These are phyloP conservation scores for Melanotaenia trifasciata DNA, from an alignment of 2,797 vertebrate genomes.

Conservation along the genomic window DNA sequence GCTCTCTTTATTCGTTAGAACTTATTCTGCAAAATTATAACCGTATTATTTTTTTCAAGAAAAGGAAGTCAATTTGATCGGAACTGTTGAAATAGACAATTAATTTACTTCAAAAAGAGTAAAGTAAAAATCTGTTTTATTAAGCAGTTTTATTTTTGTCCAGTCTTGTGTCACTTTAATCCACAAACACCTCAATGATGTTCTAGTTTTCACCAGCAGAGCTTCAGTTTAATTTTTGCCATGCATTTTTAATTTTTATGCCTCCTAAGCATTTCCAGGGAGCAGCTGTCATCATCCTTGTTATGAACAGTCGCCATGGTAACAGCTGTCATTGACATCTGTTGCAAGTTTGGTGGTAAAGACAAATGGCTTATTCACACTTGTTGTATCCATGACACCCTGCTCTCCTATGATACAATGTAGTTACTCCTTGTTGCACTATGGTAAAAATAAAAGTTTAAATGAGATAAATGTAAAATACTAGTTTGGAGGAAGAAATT, in stretches of 20 bases:
- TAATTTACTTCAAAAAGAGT: no score
- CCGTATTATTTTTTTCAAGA: no score
- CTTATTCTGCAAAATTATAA: no score
- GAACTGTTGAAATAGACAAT: no score
- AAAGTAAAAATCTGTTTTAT: no score
- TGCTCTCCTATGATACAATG: background rate
- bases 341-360: background rate
- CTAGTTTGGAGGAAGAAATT: background rate
- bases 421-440: no score
- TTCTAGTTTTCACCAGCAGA: background rate
- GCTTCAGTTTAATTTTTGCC: background rate
- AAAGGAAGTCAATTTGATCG: no score
- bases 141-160: background rate
- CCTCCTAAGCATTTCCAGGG: constrained; percentile 7
- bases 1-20: no score
- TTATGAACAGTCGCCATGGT: background rate
- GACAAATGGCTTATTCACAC: background rate
- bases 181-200: background rate
- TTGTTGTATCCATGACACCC: background rate
- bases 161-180: background rate
- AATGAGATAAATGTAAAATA: no score
- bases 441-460: no score
- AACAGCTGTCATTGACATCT: background rate
- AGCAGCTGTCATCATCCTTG: constrained; percentile 3
- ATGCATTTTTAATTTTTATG: background rate